Evolutionary conservation across 1,140 invertebrate genomes (phyloP).

Genomic region (Bombus superbus): DNA sequence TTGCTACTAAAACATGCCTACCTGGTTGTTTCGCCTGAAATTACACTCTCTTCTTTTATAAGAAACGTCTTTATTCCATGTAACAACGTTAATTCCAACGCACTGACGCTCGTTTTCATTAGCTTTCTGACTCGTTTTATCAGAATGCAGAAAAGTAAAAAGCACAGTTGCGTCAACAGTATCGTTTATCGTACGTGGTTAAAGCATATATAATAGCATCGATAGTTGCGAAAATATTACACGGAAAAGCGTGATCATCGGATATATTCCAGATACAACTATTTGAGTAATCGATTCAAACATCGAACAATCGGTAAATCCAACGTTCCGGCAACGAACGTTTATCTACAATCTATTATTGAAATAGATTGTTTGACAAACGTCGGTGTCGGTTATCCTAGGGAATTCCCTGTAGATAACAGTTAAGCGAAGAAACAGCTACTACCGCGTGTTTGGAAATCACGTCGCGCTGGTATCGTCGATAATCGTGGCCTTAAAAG

Average conservation of each 20-base stretch:
- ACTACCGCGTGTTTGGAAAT: background rate
- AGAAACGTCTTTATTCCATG: background rate
- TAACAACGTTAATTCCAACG: background rate
- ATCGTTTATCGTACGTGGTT: background rate
- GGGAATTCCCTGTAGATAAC: constrained; percentile 6
- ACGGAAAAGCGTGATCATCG: no score
- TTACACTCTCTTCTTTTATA: background rate
- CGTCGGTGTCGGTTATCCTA: background rate
- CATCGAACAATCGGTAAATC: background rate
- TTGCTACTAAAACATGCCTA: background rate
- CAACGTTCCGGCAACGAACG: background rate
- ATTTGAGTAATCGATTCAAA: background rate
- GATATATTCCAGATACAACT: no score
- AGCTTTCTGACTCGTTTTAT: background rate
- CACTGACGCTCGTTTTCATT: no score
- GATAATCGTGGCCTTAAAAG: background rate
- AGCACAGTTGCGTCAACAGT: background rate
- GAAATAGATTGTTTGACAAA: background rate
- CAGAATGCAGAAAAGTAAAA: background rate
- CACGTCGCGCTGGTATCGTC: background rate
- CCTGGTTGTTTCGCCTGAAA: background rate
- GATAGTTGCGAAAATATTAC: no score
- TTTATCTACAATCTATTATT: background rate
- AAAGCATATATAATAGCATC: no score
- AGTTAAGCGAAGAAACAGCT: no score